Base-by-base conservation (phyloP, 2,113 vertebrate species). In the Chunga burmeisteri region DNA sequence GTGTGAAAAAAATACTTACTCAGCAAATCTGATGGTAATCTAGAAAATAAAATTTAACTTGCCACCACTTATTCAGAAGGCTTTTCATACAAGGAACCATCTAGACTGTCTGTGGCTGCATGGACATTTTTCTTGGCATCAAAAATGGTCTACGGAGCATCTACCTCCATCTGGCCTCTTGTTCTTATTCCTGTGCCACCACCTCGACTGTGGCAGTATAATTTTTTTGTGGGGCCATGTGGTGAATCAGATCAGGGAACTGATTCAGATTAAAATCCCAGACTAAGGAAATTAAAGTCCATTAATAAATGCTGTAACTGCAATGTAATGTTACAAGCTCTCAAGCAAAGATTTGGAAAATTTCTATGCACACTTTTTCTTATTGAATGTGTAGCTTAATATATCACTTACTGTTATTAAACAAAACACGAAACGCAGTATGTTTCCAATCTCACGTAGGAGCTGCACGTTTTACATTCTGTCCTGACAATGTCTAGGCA, bases 231-330 rank as follows among this genome's bases (percentile, higher is more conserved):
- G 36, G 42, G 78, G 81, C 81, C 94, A 96, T 44, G 56, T 95
- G 92, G 95, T 56, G 44, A 96, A 82, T 72, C 5, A 0, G 34
- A 90, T 75, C 77, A 89, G 47, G 63, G 86, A 91, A 91, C 81
- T 8, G 38, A 81, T 74, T 90, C 77, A 93, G 91, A 94, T 94
- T 95, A 87, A 95, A 93, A 93, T 40, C 61, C 70, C 78, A 85
- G 89, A 81, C 94, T 93, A 96, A 91, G 96, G 95, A 97, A 96
- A 97, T 94, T 74, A 46, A 97, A 96, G 62, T 68, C 87, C 78
- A 65, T 90, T 94, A 91, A 93, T 79, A 96, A 96, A 93, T 62
- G 49, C 30, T 82, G 21, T 75, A 90, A 75, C 47, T 32, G 44
- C 55, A 96, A 96, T 26, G 74, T 36, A 93, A 96, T 7, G 17